Evolutionary conservation across 1,140 invertebrate genomes (phyloP).

Genomic region (Drosophila pachea): DNA sequence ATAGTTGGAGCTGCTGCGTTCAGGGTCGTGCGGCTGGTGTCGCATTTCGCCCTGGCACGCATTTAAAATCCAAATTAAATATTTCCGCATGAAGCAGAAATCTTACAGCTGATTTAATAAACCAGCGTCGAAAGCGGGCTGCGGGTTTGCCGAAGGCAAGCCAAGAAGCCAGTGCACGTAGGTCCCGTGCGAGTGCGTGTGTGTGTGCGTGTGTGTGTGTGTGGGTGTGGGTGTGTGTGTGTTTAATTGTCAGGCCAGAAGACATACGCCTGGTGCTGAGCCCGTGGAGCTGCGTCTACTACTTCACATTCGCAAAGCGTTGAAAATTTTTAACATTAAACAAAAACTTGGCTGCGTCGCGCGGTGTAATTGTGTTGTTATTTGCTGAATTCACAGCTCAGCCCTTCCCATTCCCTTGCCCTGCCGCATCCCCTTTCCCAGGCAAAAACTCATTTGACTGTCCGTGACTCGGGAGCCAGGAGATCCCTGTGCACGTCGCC

Average conservation of each 20-base stretch:
- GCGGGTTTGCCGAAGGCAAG: constrained; percentile 46
- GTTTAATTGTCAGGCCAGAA: constrained; percentile 60
- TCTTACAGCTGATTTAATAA: constrained; percentile 77
- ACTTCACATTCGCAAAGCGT: constrained; percentile 26
- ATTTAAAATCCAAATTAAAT: constrained; percentile 78
- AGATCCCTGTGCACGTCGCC: constrained; percentile 8
- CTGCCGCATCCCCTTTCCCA: neutral
- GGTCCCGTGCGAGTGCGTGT: constrained; percentile 54
- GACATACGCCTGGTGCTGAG: constrained; percentile 46
- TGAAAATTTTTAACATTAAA: constrained; percentile 60
- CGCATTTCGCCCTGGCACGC: constrained; percentile 66
- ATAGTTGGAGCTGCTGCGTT: constrained; percentile 25
- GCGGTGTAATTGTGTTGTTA: constrained; percentile 67
- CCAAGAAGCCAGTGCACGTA: constrained; percentile 64
- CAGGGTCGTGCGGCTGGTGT: constrained; percentile 54
- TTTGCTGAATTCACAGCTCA: constrained; percentile 37
- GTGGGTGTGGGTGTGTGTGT: constrained; percentile 14
- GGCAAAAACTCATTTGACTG: constrained; percentile 58
- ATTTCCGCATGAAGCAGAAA: constrained; percentile 76
- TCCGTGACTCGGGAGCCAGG: constrained; percentile 22
- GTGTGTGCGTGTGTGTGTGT: constrained; percentile 4
- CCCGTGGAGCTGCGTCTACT: constrained; percentile 9
- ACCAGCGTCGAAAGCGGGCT: constrained; percentile 39
- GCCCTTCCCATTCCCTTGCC: neutral
- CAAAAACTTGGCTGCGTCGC: constrained; percentile 45